Evolutionary conservation across 92 coral and sea anemone species (phyloP).

Genomic region (Nematostella vectensis): DNA sequence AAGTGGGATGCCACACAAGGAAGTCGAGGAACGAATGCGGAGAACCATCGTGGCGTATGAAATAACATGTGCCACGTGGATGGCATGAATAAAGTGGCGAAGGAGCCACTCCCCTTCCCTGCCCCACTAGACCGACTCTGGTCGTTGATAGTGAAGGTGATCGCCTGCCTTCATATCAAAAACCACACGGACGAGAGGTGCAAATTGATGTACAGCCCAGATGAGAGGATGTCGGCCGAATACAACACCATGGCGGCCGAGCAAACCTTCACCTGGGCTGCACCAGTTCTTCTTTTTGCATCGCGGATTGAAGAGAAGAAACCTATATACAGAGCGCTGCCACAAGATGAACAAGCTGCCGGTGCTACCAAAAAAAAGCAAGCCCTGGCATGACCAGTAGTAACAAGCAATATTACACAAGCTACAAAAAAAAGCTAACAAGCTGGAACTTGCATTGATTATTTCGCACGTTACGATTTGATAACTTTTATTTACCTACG

Average conservation of each 20-base stretch:
- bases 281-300: constrained; percentile 8
- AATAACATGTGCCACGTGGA: constrained; percentile 52
- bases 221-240: constrained; percentile 12
- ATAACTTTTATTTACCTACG: too few species aligned
- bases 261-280: too few species aligned
- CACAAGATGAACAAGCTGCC: background rate
- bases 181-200: constrained; percentile 35
- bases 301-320: background rate
- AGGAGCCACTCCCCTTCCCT: constrained; percentile 18
- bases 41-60: constrained; percentile 22
- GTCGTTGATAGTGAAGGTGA: constrained; percentile 13
- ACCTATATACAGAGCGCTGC: background rate
- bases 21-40: background rate
- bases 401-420: too few species aligned
- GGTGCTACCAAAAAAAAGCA: background rate
- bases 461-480: too few species aligned
- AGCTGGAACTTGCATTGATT: too few species aligned
- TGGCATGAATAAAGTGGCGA: constrained; percentile 15
- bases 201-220: constrained; percentile 29
- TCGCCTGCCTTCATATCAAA: constrained; percentile 21
- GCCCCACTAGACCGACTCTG: constrained; percentile 23
- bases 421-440: too few species aligned
- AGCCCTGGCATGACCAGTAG: background rate
- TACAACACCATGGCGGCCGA: constrained; percentile 36
- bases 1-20: background rate